Conservation (phyloP, 2,888 invertebrate species). For the Molorchus minor region DNA sequence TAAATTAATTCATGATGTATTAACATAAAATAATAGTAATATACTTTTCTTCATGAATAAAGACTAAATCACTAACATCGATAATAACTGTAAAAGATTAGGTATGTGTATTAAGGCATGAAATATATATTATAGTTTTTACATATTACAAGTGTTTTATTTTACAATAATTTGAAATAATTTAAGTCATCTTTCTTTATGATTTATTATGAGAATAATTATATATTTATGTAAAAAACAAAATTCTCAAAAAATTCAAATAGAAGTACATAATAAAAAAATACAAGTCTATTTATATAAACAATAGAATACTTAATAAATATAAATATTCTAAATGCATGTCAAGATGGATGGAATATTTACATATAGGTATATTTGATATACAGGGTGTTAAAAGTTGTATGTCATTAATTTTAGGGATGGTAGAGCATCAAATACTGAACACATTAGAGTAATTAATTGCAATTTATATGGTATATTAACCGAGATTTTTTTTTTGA, state of each 20-base stretch:
- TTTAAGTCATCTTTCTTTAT: background rate
- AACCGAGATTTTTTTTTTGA: too few species aligned
- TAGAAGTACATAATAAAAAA: conserved; percentile 15
- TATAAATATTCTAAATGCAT: conserved; percentile 7
- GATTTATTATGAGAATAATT: conserved; percentile 15
- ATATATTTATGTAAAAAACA: conserved; percentile 7
- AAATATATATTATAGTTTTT: conserved; percentile 39
- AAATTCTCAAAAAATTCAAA: conserved; percentile 8
- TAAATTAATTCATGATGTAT: too few species aligned
- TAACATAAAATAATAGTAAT: too few species aligned
- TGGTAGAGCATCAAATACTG: too few species aligned
- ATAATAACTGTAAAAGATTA: conserved; percentile 26
- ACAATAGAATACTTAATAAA: background rate
- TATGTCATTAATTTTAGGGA: too few species aligned
- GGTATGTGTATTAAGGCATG: conserved; percentile 35
- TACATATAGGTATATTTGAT: conserved; percentile 13
- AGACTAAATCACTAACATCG: conserved; percentile 17
- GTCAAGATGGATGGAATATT: conserved; percentile 21
- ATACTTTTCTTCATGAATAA: conserved; percentile 13
- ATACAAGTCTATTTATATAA: conserved; percentile 2
- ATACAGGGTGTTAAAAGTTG: too few species aligned
- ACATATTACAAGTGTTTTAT: conserved; percentile 26
- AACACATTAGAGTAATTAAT: too few species aligned
- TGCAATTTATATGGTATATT: too few species aligned
- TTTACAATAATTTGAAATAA: background rate